Percentiles rank a stretch among this genome's conserved stretches.
phyloP scores from a whole-genome alignment of 2,113 vertebrate species.

The Calyptommatus sinebrachiatus region DNA sequence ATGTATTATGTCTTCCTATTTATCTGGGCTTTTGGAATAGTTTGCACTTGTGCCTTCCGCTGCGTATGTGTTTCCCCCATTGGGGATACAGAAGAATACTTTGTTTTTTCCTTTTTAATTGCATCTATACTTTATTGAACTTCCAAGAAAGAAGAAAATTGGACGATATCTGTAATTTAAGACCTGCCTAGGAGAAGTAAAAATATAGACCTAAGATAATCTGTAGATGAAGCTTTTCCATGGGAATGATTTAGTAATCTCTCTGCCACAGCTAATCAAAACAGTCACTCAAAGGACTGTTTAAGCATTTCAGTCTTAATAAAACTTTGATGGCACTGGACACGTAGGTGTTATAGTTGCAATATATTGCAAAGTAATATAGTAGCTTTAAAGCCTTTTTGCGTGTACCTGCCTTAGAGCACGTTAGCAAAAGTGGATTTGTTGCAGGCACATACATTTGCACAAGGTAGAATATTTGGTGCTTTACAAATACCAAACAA shows the following conservation, averaged over 20 bases:
- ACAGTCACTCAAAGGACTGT: neutral
- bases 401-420: no score
- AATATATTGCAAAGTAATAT: neutral
- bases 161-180: neutral
- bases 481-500: no score
- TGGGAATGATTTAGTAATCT: neutral
- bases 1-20: neutral
- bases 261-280: neutral
- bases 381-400: no score
- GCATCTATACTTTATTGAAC: neutral
- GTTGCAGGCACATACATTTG: no score
- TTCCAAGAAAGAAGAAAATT: neutral
- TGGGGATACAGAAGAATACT: neutral
- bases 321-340: neutral
- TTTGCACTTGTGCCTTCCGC: neutral
- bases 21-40: neutral
- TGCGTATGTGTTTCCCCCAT: neutral
- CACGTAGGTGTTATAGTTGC: no score
- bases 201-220: neutral
- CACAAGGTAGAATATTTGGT: no score
- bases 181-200: neutral
- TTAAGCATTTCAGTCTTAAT: neutral
- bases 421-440: no score
- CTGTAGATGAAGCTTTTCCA: neutral
- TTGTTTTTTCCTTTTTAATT: neutral